These are phyloP conservation scores for Dunckerocampus dactyliophorus DNA, from an alignment of 2,113 vertebrate genomes.

Conservation along the genomic window DNA sequence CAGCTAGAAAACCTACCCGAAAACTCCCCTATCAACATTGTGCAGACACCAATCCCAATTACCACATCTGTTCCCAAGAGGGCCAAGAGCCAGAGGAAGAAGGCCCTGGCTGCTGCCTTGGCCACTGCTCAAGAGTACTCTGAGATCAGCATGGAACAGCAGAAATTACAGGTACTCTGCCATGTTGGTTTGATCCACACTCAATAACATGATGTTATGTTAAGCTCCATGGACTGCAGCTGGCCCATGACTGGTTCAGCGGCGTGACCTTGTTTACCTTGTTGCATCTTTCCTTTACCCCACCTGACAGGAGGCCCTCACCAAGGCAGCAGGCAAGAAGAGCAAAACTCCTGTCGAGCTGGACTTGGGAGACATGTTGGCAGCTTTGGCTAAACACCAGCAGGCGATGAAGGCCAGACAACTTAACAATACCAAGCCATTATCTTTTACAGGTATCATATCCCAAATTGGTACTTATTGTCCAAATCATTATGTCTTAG, in stretches of 20 bases:
- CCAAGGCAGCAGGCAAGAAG: slow-evolving; percentile 95
- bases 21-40: slow-evolving; percentile 96
- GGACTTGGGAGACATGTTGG: slow-evolving; percentile 96
- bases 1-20: slow-evolving; percentile 93
- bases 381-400: slow-evolving; percentile 93
- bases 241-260: neutral
- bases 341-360: slow-evolving; percentile 93
- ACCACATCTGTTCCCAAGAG: slow-evolving; percentile 96
- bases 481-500: no score
- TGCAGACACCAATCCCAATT: slow-evolving; percentile 97
- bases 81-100: slow-evolving; percentile 98
- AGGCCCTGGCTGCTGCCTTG: slow-evolving; percentile 92
- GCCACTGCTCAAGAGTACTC: slow-evolving; percentile 97
- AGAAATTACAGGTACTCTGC: slow-evolving; percentile 84
- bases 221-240: neutral
- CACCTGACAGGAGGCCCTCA: slow-evolving; percentile 84
- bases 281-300: slow-evolving; percentile 6
- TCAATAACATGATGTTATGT: neutral
- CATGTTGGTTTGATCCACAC: neutral
- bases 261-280: neutral
- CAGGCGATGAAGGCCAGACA: slow-evolving; percentile 95
- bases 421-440: slow-evolving; percentile 91
- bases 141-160: slow-evolving; percentile 98
- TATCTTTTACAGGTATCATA: slow-evolving; percentile 83
- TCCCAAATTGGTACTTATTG: neutral